A percentile compares a stretch with the other conserved stretches of the same genome.
Evolutionary conservation across 2,888 invertebrate genomes (phyloP).

Genomic region (Pterostichus niger): DNA sequence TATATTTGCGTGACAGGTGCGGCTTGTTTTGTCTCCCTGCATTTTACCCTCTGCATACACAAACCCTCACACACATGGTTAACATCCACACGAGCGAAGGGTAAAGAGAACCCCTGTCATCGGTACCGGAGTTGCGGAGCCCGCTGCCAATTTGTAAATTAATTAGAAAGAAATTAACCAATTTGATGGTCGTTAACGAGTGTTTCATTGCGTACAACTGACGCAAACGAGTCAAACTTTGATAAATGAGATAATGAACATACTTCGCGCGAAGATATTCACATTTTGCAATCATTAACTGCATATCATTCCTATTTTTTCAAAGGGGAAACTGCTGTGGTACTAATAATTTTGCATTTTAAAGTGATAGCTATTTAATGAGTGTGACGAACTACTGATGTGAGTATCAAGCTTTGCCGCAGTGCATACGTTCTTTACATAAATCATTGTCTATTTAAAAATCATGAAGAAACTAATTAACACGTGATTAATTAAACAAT

Average conservation of each 20-base stretch:
- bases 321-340: constrained; percentile 1
- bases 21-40: constrained; percentile 47
- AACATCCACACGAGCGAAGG: neutral
- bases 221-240: constrained; percentile 56
- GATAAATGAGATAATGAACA: constrained; percentile 61
- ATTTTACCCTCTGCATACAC: constrained; percentile 19
- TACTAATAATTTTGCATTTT: constrained; percentile 26
- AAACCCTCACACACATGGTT: constrained; percentile 26
- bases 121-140: constrained; percentile 18
- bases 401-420: neutral
- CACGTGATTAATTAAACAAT: neutral
- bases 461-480: no score
- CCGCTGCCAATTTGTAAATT: constrained; percentile 64
- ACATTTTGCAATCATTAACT: constrained; percentile 47
- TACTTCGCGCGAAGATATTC: constrained; percentile 22
- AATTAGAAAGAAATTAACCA: constrained; percentile 67
- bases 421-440: neutral
- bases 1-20: constrained; percentile 48
- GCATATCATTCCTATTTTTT: constrained; percentile 41
- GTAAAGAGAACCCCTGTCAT: constrained; percentile 48
- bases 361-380: constrained; percentile 23
- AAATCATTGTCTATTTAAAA: no score
- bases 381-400: constrained; percentile 6
- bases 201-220: constrained; percentile 57
- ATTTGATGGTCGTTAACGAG: constrained; percentile 64